Evolutionary conservation across 1,140 invertebrate genomes (phyloP), one percentile per base, ranked within the genome.

Genomic region (Prorops nasuta): DNA sequence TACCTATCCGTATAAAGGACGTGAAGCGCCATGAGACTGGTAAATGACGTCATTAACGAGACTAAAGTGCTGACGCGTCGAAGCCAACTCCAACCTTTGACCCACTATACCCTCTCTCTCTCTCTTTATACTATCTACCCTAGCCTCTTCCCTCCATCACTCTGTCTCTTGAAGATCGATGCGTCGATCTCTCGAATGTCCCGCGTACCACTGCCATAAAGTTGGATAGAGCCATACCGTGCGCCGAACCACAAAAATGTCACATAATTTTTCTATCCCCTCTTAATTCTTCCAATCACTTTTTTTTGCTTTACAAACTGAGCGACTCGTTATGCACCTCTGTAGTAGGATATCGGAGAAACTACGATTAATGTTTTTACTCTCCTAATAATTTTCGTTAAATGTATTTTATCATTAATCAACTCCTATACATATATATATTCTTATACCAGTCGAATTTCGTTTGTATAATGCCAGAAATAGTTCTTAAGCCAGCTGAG

Each of bases 1-100:
- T n/a, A n/a, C n/a, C n/a, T n/a, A n/a, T 37, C 14, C 19, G 39
- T 6, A 28, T 18, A 41, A 21, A 41, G 19, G 16, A 15, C 24
- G 9, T 19, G 19, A 31, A 21, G 47, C 40, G 36, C 49, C 24
- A 41, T 16, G 53, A 60, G 61, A 63, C 58, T 58, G 45, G 61
- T 67, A 69, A 69, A 69, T 66, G 61, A 69, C 58, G 58, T 66
- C 63, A 69, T 67, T 69, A 69, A 67, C 58, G 61, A 66, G 52
- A 39, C 51, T 54, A 67, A 69, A 69, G 63, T 58, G 63, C 66
- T 69, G 65, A 69, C 65, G 61, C 59, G 56, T 58, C 51, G 53
- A 56, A 60, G 60, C 63, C 61, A 53, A 63, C 58, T 49, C 52
- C 49, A 56, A 60, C 55, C 52, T 49, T 62, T 53, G 49, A 61